A percentile compares a stretch with the other conserved stretches of the same genome.
Evolutionary conservation across 2,888 invertebrate genomes (phyloP).

Genomic region (Orthosia gracilis): DNA sequence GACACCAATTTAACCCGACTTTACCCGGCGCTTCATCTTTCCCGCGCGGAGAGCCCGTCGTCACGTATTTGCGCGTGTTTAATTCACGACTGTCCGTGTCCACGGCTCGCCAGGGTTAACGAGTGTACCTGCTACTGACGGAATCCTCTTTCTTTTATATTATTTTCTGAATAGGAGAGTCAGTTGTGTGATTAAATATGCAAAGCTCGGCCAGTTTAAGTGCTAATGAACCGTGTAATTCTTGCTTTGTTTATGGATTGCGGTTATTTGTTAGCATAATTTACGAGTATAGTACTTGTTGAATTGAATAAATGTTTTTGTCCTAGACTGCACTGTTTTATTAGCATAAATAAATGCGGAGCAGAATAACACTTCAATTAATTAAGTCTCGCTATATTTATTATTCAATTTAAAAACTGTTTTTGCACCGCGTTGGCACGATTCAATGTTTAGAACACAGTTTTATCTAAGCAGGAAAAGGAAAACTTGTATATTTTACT

Average conservation of each 20-base stretch:
- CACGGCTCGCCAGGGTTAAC: conserved; percentile 67
- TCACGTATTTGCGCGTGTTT: conserved; percentile 74
- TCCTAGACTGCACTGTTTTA: conserved; percentile 21
- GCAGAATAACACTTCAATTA: conserved; percentile 9
- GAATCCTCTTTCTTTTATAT: conserved; percentile 61
- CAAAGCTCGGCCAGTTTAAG: conserved; percentile 59
- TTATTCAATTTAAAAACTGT: conserved; percentile 16
- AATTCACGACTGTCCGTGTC: conserved; percentile 71
- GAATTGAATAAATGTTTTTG: conserved; percentile 33
- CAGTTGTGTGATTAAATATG: conserved; percentile 61
- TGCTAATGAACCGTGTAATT: conserved; percentile 61
- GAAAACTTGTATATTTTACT: conserved; percentile 29
- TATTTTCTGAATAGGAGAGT: conserved; percentile 62
- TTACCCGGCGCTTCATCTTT: conserved; percentile 48
- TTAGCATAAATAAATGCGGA: conserved; percentile 30
- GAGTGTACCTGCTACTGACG: conserved; percentile 65
- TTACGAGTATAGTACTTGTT: conserved; percentile 27
- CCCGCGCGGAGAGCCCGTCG: conserved; percentile 45
- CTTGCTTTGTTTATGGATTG: conserved; percentile 48
- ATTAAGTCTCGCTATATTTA: conserved; percentile 11
- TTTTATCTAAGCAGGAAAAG: conserved; percentile 28
- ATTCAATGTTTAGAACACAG: not conserved
- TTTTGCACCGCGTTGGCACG: not conserved
- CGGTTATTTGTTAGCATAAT: conserved; percentile 41
- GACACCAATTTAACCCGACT: conserved; percentile 39